Base-by-base conservation (phyloP, 2,797 vertebrate genomes). In the Glyptemys insculpta region DNA sequence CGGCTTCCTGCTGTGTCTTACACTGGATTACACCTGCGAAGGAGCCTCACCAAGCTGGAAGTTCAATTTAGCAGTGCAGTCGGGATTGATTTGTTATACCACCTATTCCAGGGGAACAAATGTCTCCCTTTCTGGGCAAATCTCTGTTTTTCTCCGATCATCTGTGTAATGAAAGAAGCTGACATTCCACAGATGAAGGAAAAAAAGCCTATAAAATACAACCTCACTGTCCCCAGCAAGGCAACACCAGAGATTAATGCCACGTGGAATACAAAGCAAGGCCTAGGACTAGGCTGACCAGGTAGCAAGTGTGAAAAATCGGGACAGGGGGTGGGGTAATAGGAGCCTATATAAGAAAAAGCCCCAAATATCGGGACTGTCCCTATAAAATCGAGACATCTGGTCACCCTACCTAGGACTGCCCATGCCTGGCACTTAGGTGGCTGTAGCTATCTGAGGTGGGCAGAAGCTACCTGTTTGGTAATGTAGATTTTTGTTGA, bases 141-240 rank as follows among this genome's bases (percentile, higher is more conserved):
- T 96, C 93, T 96, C 96, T 97, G 92, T 97, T 97, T 97, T 96
- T 96, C 92, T 96, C 96, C 88, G 90, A 96, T 97, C 92, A 96
- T 91, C 92, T 92, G 65, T 96, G 95, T 95, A 97, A 96, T 95
- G 94, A 92, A 97, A 93, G 93, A 92, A 94, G 88, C 96, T 96
- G 97, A 96, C 91, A 57, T 96, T 97, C 89, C 83, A 86, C 91
- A 95, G 93, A 96, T 97, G 96, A 96, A 96, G 91, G 34, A 62
- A 76, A 86, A 88, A 50, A 93, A 85, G 16, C 19, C 87, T 97
- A 89, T 83, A 93, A 92, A 94, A 95, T 95, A 86, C 81, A 92
- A 79, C 89, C 91, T 95, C 93, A 93, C 96, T 94, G 89, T 92
- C 62, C 50, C 65, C 56, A 95, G 85, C 81, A 89, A 92, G 83